Base-by-base conservation (phyloP, 1,140 invertebrate species). In the Acromyrmex echinatior region DNA sequence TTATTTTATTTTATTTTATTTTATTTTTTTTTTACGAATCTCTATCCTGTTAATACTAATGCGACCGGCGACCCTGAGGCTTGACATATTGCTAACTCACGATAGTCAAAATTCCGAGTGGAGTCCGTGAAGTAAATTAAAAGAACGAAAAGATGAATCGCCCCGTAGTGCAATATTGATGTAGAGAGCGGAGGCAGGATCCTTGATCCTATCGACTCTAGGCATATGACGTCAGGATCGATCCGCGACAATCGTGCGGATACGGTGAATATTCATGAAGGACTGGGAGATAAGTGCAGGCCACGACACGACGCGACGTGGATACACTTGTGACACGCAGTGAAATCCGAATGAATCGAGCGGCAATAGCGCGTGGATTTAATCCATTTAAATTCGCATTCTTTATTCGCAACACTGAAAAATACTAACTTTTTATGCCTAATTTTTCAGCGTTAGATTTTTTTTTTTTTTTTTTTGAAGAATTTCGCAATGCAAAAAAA, bases 191-290 rank as follows among this genome's bases (percentile, higher is more conserved):
- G 85, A 77, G 84, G 70, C 84, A 80, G 74, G 89, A 91, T 91
- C 90, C 90, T 91, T 91, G 90, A 91, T 91, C 90, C 87, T 91
- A 86, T 74, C 90, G 87, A 91, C 87, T 91, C 85, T 45, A 39
- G 63, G 74, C 58, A 0, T 35, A 63, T 91, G 90, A 91, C 90
- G 90, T 91, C 90, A 91, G 77, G 86, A 89, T 91, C 86, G 73
- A 77, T 86, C 28, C 60, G 66, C 81, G 66, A 84, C 89, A 80
- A 79, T 84, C 74, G 70, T 86, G 86, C 71, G 39, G 63, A 25
- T 25, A 39, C 28, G 28, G 58, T 84, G 90, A 89, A 91, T 91
- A 91, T 91, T 86, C 90, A 91, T 91, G 77, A 88, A 80, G 18
- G 58, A 58, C 74, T 70, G 10, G 62, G 80, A 87, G 87, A 88